Percentiles rank a stretch among this genome's conserved stretches.
Evolutionary conservation across 2,113 vertebrate genomes (phyloP).

Genomic region (Herpetotheres cachinnans): DNA sequence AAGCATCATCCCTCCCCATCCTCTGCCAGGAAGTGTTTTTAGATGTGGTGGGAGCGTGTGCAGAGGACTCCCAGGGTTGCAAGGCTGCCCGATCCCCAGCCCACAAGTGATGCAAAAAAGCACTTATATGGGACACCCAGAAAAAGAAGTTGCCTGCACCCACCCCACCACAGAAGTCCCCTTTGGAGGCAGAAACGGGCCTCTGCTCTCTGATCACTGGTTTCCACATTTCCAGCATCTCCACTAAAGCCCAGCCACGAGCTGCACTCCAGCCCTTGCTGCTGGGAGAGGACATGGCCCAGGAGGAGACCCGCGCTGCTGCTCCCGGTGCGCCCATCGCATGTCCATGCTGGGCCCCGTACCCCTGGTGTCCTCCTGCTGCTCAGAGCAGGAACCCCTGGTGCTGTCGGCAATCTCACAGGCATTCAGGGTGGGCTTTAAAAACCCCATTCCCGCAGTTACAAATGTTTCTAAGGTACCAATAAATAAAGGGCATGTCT

Average conservation of each 20-base stretch:
- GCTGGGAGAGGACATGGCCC: fast-evolving
- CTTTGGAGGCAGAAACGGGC: neutral
- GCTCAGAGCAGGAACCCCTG: neutral
- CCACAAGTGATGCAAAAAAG: fast-evolving
- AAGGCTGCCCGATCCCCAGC: neutral
- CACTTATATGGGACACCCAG: neutral
- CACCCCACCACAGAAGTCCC: too few relatives aligned
- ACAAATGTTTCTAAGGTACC: neutral
- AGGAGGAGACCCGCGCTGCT: fast-evolving
- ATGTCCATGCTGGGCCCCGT: fast-evolving
- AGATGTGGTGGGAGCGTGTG: fast-evolving
- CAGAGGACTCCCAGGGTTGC: neutral
- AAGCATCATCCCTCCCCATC: neutral
- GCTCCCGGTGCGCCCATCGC: fast-evolving
- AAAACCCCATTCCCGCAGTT: neutral
- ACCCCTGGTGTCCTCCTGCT: fast-evolving
- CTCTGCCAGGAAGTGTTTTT: fast-evolving
- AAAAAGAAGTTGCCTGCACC: neutral
- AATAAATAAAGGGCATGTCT: fast-evolving
- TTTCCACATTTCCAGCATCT: fast-evolving
- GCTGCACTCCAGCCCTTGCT: neutral
- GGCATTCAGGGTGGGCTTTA: neutral
- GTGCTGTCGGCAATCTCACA: fast-evolving
- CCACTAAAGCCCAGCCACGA: neutral
- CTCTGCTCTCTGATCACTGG: neutral